A percentile compares a stretch with the other conserved stretches of the same genome.
phyloP scores from a whole-genome alignment of 1,140 invertebrate species.

The Homarus americanus region DNA sequence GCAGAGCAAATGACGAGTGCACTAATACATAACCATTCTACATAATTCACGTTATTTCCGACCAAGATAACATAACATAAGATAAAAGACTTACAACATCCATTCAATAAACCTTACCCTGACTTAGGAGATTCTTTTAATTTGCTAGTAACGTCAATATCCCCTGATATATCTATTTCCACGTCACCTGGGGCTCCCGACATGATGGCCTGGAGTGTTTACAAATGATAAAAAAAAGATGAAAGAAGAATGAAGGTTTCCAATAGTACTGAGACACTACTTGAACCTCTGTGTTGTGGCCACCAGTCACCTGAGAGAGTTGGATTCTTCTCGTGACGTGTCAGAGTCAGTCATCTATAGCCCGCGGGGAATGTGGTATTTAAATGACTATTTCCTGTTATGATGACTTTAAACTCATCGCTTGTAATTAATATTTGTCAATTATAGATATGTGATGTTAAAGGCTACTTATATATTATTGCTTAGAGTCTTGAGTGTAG shows the following conservation, averaged over 20 bases:
- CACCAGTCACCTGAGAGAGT: neutral
- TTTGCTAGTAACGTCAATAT: slow-evolving; percentile 34
- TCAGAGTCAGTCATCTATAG: slow-evolving; percentile 1
- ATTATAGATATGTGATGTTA: too few relatives aligned
- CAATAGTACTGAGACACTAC: neutral
- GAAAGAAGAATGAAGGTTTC: neutral
- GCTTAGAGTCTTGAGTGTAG: too few relatives aligned
- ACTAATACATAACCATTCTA: neutral
- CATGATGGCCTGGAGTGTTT: slow-evolving; percentile 44
- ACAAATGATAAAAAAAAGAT: slow-evolving; percentile 7
- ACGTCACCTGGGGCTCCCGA: slow-evolving; percentile 37
- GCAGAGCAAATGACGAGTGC: neutral
- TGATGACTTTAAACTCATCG: neutral
- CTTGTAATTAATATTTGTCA: too few relatives aligned
- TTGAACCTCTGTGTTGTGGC: neutral
- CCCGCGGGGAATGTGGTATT: neutral
- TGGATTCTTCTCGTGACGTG: neutral
- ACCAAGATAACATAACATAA: neutral
- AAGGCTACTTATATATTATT: too few relatives aligned
- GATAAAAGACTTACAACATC: neutral
- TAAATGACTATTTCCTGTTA: neutral
- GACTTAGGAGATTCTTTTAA: slow-evolving; percentile 7
- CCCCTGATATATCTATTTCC: slow-evolving; percentile 60
- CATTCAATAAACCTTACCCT: slow-evolving; percentile 14
- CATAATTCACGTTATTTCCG: neutral